Percentiles rank a stretch among this genome's conserved stretches.
phyloP scores from a whole-genome alignment of 1,140 invertebrate genomes.

The Trigoniulus corallinus region DNA sequence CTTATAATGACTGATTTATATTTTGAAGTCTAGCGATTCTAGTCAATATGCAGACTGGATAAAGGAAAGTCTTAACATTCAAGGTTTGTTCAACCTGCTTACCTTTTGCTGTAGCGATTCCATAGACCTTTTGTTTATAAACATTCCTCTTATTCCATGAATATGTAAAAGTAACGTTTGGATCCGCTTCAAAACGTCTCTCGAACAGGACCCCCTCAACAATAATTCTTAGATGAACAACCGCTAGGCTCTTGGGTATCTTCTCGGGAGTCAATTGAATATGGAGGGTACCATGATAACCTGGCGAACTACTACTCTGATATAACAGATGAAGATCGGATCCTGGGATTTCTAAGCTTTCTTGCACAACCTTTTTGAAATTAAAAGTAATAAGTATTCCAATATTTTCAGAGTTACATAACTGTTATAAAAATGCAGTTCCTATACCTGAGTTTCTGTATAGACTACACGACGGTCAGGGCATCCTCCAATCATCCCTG shows the following conservation, averaged over 20 bases:
- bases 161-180: conserved; percentile 83
- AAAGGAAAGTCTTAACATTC: neutral
- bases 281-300: conserved; percentile 79
- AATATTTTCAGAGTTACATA: no score
- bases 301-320: conserved; percentile 75
- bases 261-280: conserved; percentile 69
- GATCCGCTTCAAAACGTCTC: conserved; percentile 86
- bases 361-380: conserved; percentile 66
- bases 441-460: conserved; percentile 61
- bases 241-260: conserved; percentile 58
- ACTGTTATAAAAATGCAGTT: neutral
- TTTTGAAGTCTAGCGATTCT: no score
- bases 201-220: conserved; percentile 82
- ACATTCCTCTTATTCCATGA: conserved; percentile 95
- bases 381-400: neutral
- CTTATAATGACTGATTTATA: no score
- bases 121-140: conserved; percentile 90
- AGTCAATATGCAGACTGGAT: no score
- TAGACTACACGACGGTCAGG: conserved; percentile 64
- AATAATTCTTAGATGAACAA: conserved; percentile 55
- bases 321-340: conserved; percentile 78
- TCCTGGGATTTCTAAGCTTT: conserved; percentile 81
- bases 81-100: conserved; percentile 1
- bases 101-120: conserved; percentile 52
- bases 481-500: conserved; percentile 61